Base-by-base conservation (phyloP, 2,797 vertebrate genomes). In the Syngnathus acus region DNA sequence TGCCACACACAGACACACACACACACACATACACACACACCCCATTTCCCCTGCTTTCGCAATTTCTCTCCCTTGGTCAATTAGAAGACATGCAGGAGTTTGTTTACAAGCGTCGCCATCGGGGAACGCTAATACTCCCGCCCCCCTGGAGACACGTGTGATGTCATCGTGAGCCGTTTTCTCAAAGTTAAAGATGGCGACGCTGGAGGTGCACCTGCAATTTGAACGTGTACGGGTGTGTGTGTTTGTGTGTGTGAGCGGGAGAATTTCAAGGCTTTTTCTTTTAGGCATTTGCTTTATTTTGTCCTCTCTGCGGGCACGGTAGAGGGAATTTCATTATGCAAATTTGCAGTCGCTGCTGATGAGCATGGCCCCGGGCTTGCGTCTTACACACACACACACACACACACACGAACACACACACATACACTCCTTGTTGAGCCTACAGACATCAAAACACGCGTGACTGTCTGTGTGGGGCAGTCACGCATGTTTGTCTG, bases 241-340 rank as follows among this genome's bases (percentile, higher is more conserved):
- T 21, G 26, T 3, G 26, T 32, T 32, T 32, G 26, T 32, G 26
- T 32, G 26, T 32, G 26, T 32, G 26, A 32, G 26, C 26, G 26
- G 26, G 60, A 13, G 60, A 23, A 11, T 65, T 57, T 55, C 26
- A 57, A 58, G 53, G 51, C 45, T 45, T 42, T 23, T 65, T 32
- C 26, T 37, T 65, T 55, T 21, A 86, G 82, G 78, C 78, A 82
- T 76, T 81, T 83, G 82, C 82, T 86, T 86, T 82, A 84, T 79
- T 77, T 80, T 81, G 82, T 86, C 79, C 81, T 87, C 81, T 84
- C 82, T 68, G 55, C 69, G 66, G 16, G 72, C 39, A 74, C 8
- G 79, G 84, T 82, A 83, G 84, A 80, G 84, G 78, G 82, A 80
- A 87, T 88, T 85, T 87, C 79, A 87, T 88, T 87, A 89, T 89